A percentile compares a stretch with the other conserved stretches of the same genome.
These are phyloP conservation scores for Arge pagana DNA, from an alignment of 2,888 invertebrate genomes.

Conservation along the genomic window DNA sequence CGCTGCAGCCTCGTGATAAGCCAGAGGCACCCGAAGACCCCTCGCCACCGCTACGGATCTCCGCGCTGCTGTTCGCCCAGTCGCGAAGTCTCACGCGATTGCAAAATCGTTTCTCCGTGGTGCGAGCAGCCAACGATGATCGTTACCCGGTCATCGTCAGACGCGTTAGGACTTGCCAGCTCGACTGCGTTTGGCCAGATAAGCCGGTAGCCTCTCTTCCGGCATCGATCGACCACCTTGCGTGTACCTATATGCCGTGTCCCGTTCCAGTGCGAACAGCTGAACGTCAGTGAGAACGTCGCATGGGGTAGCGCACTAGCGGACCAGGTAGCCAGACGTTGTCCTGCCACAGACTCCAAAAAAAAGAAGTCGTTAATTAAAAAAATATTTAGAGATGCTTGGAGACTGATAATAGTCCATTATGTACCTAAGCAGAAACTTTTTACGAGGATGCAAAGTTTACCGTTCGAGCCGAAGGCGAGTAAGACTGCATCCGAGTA, in stretches of 20 bases:
- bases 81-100: neutral
- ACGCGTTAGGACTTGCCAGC: slow-evolving; percentile 10
- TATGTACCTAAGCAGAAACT: too few species aligned
- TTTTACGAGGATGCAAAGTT: too few species aligned
- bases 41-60: too few species aligned
- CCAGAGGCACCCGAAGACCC: slow-evolving; percentile 22
- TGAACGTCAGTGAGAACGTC: too few species aligned
- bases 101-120: neutral
- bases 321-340: too few species aligned
- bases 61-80: neutral
- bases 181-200: slow-evolving; percentile 23
- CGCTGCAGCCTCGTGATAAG: slow-evolving; percentile 48
- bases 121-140: slow-evolving; percentile 3
- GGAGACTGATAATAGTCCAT: too few species aligned
- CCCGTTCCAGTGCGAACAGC: too few species aligned
- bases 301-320: neutral
- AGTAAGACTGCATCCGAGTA: too few species aligned
- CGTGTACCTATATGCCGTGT: neutral
- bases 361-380: too few species aligned
- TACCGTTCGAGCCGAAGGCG: too few species aligned
- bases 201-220: slow-evolving; percentile 22
- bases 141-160: neutral
- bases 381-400: too few species aligned
- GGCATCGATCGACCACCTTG: slow-evolving; percentile 18
- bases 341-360: too few species aligned